These are phyloP conservation scores for Petromus typicus DNA, from an alignment of 2,113 vertebrate genomes.

Conservation along the genomic window DNA sequence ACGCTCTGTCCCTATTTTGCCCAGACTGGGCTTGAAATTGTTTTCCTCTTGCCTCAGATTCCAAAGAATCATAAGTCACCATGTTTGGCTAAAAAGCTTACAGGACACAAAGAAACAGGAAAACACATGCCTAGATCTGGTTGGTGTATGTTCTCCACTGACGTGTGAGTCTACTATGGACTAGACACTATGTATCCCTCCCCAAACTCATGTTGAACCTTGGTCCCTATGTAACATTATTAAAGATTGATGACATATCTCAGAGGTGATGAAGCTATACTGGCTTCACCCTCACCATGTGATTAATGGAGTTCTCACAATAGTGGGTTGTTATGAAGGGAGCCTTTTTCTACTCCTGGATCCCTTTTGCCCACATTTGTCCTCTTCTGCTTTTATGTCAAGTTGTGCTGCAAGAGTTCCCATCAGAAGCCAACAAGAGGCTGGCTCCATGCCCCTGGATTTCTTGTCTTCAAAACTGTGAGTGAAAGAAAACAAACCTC, in stretches of 20 bases:
- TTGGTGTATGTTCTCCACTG: background rate
- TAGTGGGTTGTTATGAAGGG: background rate
- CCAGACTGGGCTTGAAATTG: background rate
- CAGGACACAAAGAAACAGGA: background rate
- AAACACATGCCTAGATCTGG: background rate
- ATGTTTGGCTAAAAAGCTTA: background rate
- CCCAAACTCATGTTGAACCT: background rate
- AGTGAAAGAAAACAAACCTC: background rate
- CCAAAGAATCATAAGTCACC: background rate
- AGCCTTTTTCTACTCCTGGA: background rate
- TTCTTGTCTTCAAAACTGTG: background rate
- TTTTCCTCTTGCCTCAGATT: background rate
- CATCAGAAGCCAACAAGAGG: background rate
- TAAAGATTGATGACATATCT: background rate
- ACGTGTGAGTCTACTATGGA: background rate
- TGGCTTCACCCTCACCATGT: background rate
- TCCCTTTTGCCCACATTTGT: background rate
- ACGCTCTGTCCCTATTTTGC: background rate
- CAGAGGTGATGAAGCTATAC: background rate
- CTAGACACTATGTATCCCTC: background rate
- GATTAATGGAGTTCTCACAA: background rate
- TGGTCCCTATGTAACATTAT: background rate
- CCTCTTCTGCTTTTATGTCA: background rate
- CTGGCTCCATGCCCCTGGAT: no score
- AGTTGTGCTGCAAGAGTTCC: background rate